Percentiles rank a stretch among this genome's conserved stretches.
Conservation (phyloP, 2,888 invertebrate genomes). For the Agrochola lychnidis region DNA sequence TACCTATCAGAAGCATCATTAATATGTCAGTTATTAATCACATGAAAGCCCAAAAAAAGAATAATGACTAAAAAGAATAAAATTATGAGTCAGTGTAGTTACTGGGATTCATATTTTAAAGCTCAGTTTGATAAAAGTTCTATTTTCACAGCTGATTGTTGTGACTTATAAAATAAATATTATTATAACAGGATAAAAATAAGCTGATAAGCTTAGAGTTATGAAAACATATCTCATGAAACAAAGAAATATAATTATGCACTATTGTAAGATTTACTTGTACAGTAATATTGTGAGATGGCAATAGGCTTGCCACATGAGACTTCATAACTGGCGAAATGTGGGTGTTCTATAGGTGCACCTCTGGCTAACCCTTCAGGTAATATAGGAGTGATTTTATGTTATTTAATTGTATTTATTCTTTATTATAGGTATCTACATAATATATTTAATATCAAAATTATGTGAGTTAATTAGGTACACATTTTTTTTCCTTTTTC, state of each 20-base stretch:
- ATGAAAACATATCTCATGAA: constrained; percentile 4
- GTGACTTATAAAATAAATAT: constrained; percentile 8
- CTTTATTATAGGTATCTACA: not conserved
- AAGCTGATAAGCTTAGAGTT: not conserved
- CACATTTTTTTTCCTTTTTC: not conserved
- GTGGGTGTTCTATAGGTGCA: not conserved
- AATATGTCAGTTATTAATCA: not conserved
- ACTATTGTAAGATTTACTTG: not conserved
- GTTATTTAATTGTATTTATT: constrained; percentile 4
- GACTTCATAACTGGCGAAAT: not conserved
- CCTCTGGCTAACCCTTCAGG: not conserved
- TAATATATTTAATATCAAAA: not conserved
- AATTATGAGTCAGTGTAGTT: not conserved
- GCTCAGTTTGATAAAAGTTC: not conserved
- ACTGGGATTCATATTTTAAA: not conserved
- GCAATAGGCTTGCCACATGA: not conserved
- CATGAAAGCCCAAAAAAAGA: too few relatives aligned
- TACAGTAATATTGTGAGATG: not conserved
- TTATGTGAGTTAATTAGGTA: too few relatives aligned
- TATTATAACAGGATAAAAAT: not conserved
- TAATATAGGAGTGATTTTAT: not conserved
- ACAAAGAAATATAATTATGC: not conserved
- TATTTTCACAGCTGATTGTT: not conserved
- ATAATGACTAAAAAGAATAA: not conserved
- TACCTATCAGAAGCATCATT: not conserved